Base-by-base conservation (phyloP, 2,888 invertebrate species). In the Ametastegia equiseti region DNA sequence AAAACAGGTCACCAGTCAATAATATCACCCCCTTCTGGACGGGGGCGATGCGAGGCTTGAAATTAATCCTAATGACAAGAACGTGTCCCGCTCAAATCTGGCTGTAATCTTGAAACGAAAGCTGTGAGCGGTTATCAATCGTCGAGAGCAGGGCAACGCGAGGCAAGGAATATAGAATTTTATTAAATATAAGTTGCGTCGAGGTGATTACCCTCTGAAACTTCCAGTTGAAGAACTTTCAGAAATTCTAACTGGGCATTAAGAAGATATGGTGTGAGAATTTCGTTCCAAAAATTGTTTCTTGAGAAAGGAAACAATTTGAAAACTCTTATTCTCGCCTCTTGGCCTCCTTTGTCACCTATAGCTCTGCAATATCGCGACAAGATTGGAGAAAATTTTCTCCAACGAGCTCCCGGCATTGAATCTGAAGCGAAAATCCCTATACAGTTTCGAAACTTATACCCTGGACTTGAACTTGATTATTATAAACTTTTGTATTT, bases 41-140 rank as follows among this genome's bases (percentile, higher is more conserved):
- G n/a, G n/a, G n/a, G n/a, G n/a, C n/a, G n/a, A n/a, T n/a, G n/a
- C 27, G 13, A 0, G 15, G 60, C 6, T 30, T 15, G 30, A 39
- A 67, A 67, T 39, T 67, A 67, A 67, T 67, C 39, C 39, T 67
- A 39, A 67, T 39, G 19, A 23, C n/a, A 19, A 23, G 39, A 67
- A 19, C 15, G 39, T 13, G 39, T 39, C 19, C 19, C 36, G 2
- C n/a, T 9, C 0, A 39, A 63, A 39, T 39, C 19, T 67, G 19
- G n/a, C 19, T 30, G 11, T 67, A 39, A 39, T 67, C 13, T 36
- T 39, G 54, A n/a, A 19, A 1, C 3, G 54, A 54, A 54, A n/a
- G 9, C 19, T 5, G n/a, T 54, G 5, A 42, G n/a, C n/a, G n/a
- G n/a, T n/a, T n/a, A 42, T 42, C 42, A 42, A 42, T 9, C 5